Evolutionary conservation across 2,888 invertebrate genomes (phyloP).

Genomic region (Tetheella fluctuosa): DNA sequence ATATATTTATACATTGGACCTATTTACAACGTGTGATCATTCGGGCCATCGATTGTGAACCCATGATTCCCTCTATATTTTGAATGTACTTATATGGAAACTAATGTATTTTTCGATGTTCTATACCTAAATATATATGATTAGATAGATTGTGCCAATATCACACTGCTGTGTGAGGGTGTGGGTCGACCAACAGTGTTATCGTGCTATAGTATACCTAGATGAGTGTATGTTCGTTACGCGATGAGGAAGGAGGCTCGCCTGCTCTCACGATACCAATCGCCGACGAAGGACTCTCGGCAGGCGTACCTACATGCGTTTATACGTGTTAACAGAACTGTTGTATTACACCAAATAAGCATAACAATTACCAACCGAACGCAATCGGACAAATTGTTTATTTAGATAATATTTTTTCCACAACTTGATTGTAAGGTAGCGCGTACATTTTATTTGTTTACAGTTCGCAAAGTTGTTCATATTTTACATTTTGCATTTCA

Average conservation of each 20-base stretch:
- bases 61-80: conserved; percentile 21
- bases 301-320: too few species aligned
- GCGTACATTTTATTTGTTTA: background rate
- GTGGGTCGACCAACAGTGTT: background rate
- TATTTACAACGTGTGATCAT: conserved; percentile 5
- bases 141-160: conserved; percentile 4
- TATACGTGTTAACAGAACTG: background rate
- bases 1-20: background rate
- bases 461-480: too few species aligned
- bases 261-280: too few species aligned
- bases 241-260: too few species aligned
- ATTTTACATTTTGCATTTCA: background rate
- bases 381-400: background rate
- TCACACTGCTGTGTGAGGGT: background rate
- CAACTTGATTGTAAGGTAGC: background rate
- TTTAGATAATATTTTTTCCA: background rate
- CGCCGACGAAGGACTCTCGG: too few species aligned
- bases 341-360: background rate
- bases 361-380: background rate
- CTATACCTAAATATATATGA: conserved; percentile 30
- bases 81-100: conserved; percentile 25
- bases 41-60: too few species aligned
- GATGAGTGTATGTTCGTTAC: too few species aligned
- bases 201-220: background rate
- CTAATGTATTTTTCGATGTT: conserved; percentile 48